Evolutionary conservation across 92 coral and sea anemone genomes (phyloP).

Genomic region (Bergia puertoricense): DNA sequence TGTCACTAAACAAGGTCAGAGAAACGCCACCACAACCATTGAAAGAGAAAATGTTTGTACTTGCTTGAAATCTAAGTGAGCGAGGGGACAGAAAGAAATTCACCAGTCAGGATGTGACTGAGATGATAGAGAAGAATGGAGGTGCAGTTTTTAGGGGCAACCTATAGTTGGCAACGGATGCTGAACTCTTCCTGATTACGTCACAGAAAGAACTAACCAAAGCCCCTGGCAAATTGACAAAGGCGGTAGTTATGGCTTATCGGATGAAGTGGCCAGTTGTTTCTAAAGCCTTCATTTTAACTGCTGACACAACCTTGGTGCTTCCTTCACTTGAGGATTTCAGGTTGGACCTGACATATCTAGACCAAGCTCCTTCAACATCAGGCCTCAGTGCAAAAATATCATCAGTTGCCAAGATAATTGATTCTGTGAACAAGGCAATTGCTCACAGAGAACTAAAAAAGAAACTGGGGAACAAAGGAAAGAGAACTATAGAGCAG

Average conservation of each 20-base stretch:
- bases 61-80: slow-evolving; percentile 44
- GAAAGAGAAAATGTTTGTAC: slow-evolving; percentile 48
- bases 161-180: slow-evolving; percentile 43
- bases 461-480: slow-evolving; percentile 8
- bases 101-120: slow-evolving; percentile 26
- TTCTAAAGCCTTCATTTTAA: slow-evolving; percentile 3
- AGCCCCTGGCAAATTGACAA: slow-evolving; percentile 28
- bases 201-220: slow-evolving; percentile 45
- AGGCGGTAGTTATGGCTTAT: slow-evolving; percentile 31
- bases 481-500: slow-evolving; percentile 3
- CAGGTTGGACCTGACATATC: background rate
- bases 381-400: slow-evolving; percentile 18
- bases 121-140: slow-evolving; percentile 37
- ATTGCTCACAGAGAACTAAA: slow-evolving; percentile 24
- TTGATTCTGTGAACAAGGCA: background rate
- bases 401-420: slow-evolving; percentile 10
- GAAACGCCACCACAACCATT: slow-evolving; percentile 57
- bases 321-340: slow-evolving; percentile 31
- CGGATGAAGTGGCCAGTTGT: slow-evolving; percentile 38
- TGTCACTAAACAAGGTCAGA: slow-evolving; percentile 33
- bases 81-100: slow-evolving; percentile 50
- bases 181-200: slow-evolving; percentile 37
- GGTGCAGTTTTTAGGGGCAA: slow-evolving; percentile 42
- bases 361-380: slow-evolving; percentile 15
- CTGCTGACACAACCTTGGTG: slow-evolving; percentile 4